Conservation (phyloP, 2,797 vertebrate species). For the Lepus oiostolus region DNA sequence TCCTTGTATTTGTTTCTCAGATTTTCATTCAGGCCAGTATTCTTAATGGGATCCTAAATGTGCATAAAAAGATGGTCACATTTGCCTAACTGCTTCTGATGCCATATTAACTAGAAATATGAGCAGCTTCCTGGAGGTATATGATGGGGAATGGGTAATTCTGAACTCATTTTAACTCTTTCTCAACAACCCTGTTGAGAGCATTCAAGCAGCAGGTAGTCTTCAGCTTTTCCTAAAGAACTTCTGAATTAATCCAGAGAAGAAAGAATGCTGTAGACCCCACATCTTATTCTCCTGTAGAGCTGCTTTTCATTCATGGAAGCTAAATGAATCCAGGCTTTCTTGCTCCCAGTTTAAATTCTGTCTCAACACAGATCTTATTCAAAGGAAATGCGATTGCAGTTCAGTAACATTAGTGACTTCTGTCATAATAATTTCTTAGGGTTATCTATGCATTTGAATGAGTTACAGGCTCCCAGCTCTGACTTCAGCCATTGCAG, state of each 20-base stretch:
- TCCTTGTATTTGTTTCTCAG: neutral
- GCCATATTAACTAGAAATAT: neutral
- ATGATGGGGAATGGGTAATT: neutral
- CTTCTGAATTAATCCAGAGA: neutral
- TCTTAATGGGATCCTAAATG: neutral
- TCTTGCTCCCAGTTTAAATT: neutral
- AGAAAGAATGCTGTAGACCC: neutral
- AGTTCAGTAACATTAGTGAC: neutral
- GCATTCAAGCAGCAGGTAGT: neutral
- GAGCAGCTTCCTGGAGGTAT: neutral
- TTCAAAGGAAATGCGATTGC: neutral
- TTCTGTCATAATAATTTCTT: neutral
- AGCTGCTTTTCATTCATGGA: neutral
- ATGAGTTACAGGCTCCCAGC: too few species aligned
- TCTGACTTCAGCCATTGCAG: too few species aligned
- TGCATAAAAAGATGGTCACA: neutral
- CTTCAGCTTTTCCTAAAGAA: neutral
- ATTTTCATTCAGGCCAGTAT: neutral
- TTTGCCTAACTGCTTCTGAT: neutral
- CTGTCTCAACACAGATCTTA: neutral
- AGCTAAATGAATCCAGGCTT: neutral
- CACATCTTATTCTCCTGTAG: neutral
- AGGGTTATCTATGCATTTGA: neutral
- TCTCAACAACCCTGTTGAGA: neutral
- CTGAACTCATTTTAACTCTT: neutral